A percentile compares a stretch with the other conserved stretches of the same genome.
These are phyloP conservation scores for Anguilla anguilla DNA, from an alignment of 2,797 vertebrate genomes.

Conservation along the genomic window DNA sequence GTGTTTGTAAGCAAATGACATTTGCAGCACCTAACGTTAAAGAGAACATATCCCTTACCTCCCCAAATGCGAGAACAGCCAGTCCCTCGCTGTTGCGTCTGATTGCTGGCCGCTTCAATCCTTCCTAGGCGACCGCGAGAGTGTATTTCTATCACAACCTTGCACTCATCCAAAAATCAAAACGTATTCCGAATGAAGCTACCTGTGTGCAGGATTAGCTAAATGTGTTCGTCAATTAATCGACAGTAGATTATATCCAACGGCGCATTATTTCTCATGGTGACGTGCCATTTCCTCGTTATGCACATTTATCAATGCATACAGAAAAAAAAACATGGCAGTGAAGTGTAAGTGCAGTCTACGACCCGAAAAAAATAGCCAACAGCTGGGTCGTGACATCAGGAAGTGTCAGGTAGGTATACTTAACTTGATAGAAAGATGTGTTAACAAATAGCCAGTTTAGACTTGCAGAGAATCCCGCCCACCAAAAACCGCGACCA, in stretches of 20 bases:
- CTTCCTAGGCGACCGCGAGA: constrained; percentile 8
- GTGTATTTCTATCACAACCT: constrained; percentile 11
- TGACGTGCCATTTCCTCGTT: constrained; percentile 25
- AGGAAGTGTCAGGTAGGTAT: constrained; percentile 53
- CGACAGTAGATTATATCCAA: neutral
- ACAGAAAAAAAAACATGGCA: constrained; percentile 27
- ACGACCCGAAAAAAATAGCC: constrained; percentile 14
- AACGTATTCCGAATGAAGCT: constrained; percentile 11
- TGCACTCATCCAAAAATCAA: constrained; percentile 8
- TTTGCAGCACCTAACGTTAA: neutral
- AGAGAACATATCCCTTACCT: constrained; percentile 12
- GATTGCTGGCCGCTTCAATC: constrained; percentile 17
- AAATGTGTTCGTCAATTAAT: neutral
- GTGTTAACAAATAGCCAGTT: constrained; percentile 42
- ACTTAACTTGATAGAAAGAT: constrained; percentile 34
- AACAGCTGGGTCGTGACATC: constrained; percentile 51
- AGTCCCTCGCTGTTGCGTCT: constrained; percentile 20
- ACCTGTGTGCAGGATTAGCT: constrained; percentile 21
- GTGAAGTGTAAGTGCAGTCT: constrained; percentile 15
- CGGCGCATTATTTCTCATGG: neutral
- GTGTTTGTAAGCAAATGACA: neutral
- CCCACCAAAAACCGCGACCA: constrained; percentile 41
- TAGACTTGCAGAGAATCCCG: neutral
- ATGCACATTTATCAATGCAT: constrained; percentile 19
- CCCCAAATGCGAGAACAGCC: neutral